phyloP scores from a whole-genome alignment of 2,113 vertebrate genomes.

The Equus quagga region DNA sequence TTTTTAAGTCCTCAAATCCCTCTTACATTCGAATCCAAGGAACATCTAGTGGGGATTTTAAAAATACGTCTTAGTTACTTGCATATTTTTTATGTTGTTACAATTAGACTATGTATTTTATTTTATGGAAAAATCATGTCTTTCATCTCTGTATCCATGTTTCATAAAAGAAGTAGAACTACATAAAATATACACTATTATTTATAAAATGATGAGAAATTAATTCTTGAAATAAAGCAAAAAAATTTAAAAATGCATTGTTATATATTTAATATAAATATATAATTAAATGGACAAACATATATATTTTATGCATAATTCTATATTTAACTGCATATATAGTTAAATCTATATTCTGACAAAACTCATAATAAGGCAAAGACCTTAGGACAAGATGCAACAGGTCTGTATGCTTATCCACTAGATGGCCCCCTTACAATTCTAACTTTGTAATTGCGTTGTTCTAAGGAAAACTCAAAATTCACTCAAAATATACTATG shows the following conservation, averaged over 20 bases:
- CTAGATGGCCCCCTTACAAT: conserved; percentile 77
- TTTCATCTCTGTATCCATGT: neutral
- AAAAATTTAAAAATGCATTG: neutral
- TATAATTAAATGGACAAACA: neutral
- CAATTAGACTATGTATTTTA: neutral
- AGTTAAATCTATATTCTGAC: neutral
- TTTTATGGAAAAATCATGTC: neutral
- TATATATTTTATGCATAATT: neutral
- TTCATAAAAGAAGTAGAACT: neutral
- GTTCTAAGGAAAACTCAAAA: conserved; percentile 51
- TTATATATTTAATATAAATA: neutral
- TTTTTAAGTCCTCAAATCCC: conserved; percentile 31
- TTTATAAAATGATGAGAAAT: conserved; percentile 12
- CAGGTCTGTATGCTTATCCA: conserved; percentile 63
- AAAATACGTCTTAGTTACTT: neutral
- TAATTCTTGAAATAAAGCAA: neutral
- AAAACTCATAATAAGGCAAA: neutral
- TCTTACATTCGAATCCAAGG: neutral
- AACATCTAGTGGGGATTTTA: neutral
- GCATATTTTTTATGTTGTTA: conserved; percentile 25
- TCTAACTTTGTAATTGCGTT: conserved; percentile 39
- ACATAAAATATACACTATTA: neutral
- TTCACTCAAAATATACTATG: conserved; percentile 4
- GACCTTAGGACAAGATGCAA: conserved; percentile 1
- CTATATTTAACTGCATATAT: neutral